Evolutionary conservation across 2,888 invertebrate genomes (phyloP).

Genomic region (Steromphala cineraria): DNA sequence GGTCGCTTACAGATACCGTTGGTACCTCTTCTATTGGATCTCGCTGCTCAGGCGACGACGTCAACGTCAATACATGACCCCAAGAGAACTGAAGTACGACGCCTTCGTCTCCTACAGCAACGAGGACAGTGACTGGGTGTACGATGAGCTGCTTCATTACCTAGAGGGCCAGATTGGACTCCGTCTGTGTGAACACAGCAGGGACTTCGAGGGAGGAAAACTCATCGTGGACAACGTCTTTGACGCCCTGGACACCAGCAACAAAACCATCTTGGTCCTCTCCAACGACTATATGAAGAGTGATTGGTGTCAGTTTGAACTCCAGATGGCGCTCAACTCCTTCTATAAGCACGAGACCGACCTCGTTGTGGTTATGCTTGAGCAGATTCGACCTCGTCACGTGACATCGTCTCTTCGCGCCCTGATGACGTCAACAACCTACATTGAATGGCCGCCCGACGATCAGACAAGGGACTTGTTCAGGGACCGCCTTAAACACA

Average conservation of each 20-base stretch:
- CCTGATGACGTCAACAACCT: neutral
- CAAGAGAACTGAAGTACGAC: neutral
- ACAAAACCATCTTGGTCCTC: neutral
- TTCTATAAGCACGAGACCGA: neutral
- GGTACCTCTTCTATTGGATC: neutral
- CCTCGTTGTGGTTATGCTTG: neutral
- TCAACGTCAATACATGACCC: neutral
- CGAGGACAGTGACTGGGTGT: neutral
- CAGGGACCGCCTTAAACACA: neutral
- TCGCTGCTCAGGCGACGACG: neutral
- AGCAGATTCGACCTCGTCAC: neutral
- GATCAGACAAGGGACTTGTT: neutral
- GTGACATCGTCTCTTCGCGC: neutral
- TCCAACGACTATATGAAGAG: slow-evolving; percentile 2
- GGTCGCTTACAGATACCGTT: neutral
- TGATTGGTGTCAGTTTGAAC: slow-evolving; percentile 9
- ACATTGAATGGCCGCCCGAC: neutral
- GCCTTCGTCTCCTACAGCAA: slow-evolving; percentile 7
- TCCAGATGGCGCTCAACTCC: neutral
- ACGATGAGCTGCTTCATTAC: neutral
- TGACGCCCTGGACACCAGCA: slow-evolving; percentile 2
- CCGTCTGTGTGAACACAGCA: neutral
- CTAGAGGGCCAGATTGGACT: neutral
- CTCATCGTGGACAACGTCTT: slow-evolving; percentile 8
- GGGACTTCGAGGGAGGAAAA: neutral